Conservation (phyloP, 2,797 vertebrate species). For the Xiphorhynchus erythropygius region DNA sequence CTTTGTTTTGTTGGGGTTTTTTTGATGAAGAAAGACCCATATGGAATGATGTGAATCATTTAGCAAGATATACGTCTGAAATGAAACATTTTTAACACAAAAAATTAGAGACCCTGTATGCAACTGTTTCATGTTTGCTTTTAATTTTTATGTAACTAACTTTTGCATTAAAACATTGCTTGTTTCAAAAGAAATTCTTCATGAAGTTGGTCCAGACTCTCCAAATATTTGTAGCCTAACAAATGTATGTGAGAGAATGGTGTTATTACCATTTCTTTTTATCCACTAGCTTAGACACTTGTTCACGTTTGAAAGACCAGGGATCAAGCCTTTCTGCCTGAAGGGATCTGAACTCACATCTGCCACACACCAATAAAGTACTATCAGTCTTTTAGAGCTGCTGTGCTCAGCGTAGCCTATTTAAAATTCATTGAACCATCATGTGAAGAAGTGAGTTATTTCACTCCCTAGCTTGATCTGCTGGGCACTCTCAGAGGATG, state of each 20-base stretch:
- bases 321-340: constrained; percentile 20
- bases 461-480: background rate
- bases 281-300: background rate
- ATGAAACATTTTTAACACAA: background rate
- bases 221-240: background rate
- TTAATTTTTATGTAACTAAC: background rate
- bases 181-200: background rate
- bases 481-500: background rate
- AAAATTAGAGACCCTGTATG: background rate
- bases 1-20: no score
- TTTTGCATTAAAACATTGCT: background rate
- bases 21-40: background rate
- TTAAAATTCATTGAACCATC: constrained; percentile 51
- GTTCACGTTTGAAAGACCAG: background rate
- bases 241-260: background rate
- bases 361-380: background rate
- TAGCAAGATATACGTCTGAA: background rate
- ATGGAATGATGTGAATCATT: background rate
- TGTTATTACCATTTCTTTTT: background rate
- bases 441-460: constrained; percentile 9
- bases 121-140: background rate
- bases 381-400: background rate
- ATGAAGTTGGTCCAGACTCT: background rate
- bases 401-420: background rate
- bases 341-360: constrained; percentile 17